A percentile compares a stretch with the other conserved stretches of the same genome.
Evolutionary conservation across 2,888 invertebrate genomes (phyloP).

Genomic region (Malacosoma neustria): DNA sequence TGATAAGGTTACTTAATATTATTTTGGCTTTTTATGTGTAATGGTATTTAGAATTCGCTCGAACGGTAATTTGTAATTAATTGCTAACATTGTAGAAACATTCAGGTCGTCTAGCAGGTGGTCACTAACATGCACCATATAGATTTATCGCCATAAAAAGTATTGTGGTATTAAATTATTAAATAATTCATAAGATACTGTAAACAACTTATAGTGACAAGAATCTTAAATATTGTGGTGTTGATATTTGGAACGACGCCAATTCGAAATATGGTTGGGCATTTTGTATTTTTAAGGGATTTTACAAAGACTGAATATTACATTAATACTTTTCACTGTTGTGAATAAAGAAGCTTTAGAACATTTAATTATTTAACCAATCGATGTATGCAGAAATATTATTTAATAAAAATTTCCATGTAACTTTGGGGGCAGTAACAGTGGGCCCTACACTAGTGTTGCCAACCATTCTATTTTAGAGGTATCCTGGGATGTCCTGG

Average conservation of each 20-base stretch:
- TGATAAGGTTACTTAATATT: no score
- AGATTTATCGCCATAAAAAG: background rate
- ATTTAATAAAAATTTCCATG: no score
- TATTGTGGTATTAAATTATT: background rate
- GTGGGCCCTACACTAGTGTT: no score
- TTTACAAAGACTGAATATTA: no score
- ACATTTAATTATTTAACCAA: no score
- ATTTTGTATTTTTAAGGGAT: no score
- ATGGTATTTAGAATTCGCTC: background rate
- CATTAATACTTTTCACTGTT: no score
- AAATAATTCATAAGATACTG: conserved; percentile 1
- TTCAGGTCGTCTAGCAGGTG: background rate
- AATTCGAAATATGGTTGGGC: background rate
- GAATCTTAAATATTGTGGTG: background rate
- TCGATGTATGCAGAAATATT: no score
- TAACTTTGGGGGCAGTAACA: no score
- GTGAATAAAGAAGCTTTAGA: no score
- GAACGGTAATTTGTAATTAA: conserved; percentile 2
- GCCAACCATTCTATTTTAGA: no score
- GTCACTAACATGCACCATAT: background rate
- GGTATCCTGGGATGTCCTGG: no score
- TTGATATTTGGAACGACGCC: background rate
- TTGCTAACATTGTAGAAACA: background rate
- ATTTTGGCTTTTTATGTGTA: background rate
- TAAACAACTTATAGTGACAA: background rate